These are phyloP conservation scores for Perdita meconis DNA, from an alignment of 2,888 invertebrate genomes.

Conservation along the genomic window DNA sequence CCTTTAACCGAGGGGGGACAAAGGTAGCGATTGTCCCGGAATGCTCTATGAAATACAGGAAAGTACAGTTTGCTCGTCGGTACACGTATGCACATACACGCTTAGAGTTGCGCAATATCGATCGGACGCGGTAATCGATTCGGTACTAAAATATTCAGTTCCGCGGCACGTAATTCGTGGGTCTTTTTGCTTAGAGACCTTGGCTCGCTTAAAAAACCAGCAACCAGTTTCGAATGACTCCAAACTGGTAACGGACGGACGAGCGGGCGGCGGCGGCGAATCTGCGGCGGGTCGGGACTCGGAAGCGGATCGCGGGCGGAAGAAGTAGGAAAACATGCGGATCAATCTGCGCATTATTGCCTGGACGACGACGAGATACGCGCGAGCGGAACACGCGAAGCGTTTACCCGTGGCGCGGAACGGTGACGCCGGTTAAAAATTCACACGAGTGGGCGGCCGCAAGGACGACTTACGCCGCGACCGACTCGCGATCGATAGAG, in stretches of 20 bases:
- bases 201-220: neutral
- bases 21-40: no score
- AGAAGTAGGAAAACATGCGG: no score
- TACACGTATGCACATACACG: neutral
- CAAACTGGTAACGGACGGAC: no score
- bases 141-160: neutral
- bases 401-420: neutral
- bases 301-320: no score
- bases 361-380: no score
- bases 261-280: neutral
- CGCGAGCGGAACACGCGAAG: no score
- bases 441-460: neutral
- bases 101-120: neutral
- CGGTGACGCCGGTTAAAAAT: neutral
- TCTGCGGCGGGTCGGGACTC: no score
- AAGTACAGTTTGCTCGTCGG: no score
- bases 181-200: neutral
- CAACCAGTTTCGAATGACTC: constrained; percentile 1
- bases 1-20: no score
- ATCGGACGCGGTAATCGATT: neutral
- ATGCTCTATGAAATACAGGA: no score
- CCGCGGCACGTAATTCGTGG: neutral
- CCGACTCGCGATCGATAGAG: neutral
- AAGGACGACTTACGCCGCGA: neutral
- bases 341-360: no score